Evolutionary conservation across 1,140 invertebrate species (phyloP), one percentile per base, ranked within the genome.

Genomic region (Drosophila pectinifera): DNA sequence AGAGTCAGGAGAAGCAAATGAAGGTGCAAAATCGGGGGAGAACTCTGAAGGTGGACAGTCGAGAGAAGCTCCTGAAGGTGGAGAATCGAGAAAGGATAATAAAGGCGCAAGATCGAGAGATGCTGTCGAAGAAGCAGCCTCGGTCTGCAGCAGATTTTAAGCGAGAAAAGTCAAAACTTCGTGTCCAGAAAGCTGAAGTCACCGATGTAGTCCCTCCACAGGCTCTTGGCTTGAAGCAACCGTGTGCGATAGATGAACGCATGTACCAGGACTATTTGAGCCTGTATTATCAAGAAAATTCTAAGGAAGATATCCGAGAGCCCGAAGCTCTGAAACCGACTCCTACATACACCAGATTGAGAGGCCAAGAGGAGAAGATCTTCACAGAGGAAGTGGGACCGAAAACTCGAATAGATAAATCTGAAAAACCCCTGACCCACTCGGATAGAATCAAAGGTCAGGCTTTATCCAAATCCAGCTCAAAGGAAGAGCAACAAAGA

Each of bases 331-430:
- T 48, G 14, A 31, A 14, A 0, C 0, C 2, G 1, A 14, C 18
- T 6, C 31, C 45, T 10, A 70, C 78, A 2, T 70, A 80, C 34
- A 80, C 54, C 8, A 80, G 38, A 8, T 5, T 64, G 8, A 22
- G 2, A 4, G 8, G 6, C n/a, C 13, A 41, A 13, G 5, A 56
- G 2, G 10, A n/a, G 1, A 26, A n/a, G 14, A n/a, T 6, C 28
- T 11, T 22, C n/a, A 46, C 26, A 28, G 43, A 36, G 18, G 5
- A 14, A 16, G 6, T 20, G 1, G 14, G 11, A 16, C 0, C 22
- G 5, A 24, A 7, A 34, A 4, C 14, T 28, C 7, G 0, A 48
- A 16, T 1, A 11, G 26, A 46, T 13, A 3, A 11, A 22, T 5
- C 8, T 6, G 13, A 2, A 13, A 14, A 38, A 3, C 2, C 16